Base-by-base conservation (phyloP, 2,113 vertebrate species). In the Scartelaos histophorus region DNA sequence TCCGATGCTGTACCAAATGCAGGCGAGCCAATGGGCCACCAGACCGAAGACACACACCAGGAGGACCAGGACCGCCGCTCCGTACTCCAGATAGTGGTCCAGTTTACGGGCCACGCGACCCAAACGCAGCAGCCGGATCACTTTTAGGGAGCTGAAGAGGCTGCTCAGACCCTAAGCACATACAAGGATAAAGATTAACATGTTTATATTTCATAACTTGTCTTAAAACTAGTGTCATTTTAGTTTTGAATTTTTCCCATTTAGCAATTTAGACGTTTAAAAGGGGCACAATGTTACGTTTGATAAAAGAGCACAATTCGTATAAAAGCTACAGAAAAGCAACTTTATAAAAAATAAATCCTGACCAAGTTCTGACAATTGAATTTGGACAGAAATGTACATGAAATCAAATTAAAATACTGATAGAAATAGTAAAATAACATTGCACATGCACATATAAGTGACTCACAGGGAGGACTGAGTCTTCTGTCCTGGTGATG, bases 1-100 rank as follows among this genome's bases (percentile, higher is more conserved):
- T 53, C 97, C 97, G 0, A 99, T 99, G 93, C 97, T 98, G 91
- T 98, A 98, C 97, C 97, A 99, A 89, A 99, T 99, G 91, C 97
- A 99, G 86, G 97, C 97, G 69, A 99, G 92, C 97, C 97, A 99
- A 90, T 98, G 97, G 75, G 97, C 97, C 45, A 96, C 97, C 75
- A 99, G 93, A 38, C 97, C 97, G 47, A 99, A 99, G 12, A 98
- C 97, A 35, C 97, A 98, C 38, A 99, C 97, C 87, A 99, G 71
- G 62, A 99, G 94, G 25, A 99, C 95, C 64, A 99, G 94, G 16
- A 99, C 97, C 0, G 97, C 97, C 0, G 97, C 97, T 13, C 97
- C 97, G 0, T 99, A 98, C 58, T 99, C 97, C 84, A 98, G 89
- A 71, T 99, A 99, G 90, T 99, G 97, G 87, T 99, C 97, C 93